Conservation (phyloP, 2,888 invertebrate genomes). For the Petrophora chlorosata region DNA sequence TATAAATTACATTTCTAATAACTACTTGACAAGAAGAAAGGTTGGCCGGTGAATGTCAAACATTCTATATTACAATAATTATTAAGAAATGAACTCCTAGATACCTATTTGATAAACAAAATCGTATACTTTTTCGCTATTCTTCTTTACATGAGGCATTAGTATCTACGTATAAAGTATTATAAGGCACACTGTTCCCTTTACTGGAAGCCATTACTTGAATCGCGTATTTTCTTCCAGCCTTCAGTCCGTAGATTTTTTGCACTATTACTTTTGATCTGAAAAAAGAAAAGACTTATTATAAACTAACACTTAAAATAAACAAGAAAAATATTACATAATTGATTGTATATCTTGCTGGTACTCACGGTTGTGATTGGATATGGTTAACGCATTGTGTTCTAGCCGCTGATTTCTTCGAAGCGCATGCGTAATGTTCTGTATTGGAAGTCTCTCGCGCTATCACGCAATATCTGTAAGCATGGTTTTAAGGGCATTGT, state of each 20-base stretch:
- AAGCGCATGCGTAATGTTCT: conserved; percentile 53
- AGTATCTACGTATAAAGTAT: conserved; percentile 67
- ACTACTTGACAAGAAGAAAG: too few relatives aligned
- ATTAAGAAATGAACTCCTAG: too few relatives aligned
- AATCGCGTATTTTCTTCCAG: conserved; percentile 71
- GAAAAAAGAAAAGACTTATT: conserved; percentile 46
- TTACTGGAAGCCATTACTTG: conserved; percentile 69
- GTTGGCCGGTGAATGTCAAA: too few relatives aligned
- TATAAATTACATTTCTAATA: too few relatives aligned
- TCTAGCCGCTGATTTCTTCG: conserved; percentile 47
- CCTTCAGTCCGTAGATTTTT: conserved; percentile 60
- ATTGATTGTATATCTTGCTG: neutral
- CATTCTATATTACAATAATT: too few relatives aligned
- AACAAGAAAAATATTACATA: too few relatives aligned
- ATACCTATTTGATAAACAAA: too few relatives aligned
- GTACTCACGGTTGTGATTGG: conserved; percentile 52
- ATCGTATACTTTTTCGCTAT: conserved; percentile 17
- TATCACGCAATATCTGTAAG: conserved; percentile 72
- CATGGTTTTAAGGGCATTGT: too few relatives aligned
- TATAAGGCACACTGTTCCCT: conserved; percentile 67
- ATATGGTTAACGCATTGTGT: conserved; percentile 59
- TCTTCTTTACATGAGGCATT: conserved; percentile 65
- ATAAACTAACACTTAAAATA: too few relatives aligned
- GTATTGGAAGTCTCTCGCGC: conserved; percentile 57
- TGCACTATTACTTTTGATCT: conserved; percentile 67